A percentile compares a stretch with the other conserved stretches of the same genome.
These are phyloP conservation scores for Hirundo rustica DNA, from an alignment of 2,797 vertebrate genomes.

Conservation along the genomic window DNA sequence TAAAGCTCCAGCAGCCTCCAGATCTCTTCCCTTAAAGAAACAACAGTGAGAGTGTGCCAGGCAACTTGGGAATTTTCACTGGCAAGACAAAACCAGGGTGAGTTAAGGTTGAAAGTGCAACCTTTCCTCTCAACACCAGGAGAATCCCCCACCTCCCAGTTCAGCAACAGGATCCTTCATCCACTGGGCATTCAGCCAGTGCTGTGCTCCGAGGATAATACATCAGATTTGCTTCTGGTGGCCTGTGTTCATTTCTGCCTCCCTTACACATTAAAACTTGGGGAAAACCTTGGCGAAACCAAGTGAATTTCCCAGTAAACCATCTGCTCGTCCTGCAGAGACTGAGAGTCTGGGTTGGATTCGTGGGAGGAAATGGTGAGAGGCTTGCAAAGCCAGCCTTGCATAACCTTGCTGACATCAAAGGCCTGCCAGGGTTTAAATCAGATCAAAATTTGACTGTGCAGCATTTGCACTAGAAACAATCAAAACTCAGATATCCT, in stretches of 20 bases:
- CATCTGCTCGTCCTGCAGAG: neutral
- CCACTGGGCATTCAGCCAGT: neutral
- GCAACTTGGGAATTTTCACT: neutral
- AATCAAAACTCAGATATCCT: neutral
- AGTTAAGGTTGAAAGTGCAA: neutral
- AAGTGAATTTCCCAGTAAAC: neutral
- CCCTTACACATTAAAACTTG: neutral
- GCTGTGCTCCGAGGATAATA: fast-evolving
- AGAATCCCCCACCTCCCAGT: neutral
- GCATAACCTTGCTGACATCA: constrained; percentile 36
- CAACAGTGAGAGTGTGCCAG: neutral
- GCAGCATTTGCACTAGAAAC: constrained; percentile 4
- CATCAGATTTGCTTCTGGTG: neutral
- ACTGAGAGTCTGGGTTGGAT: constrained; percentile 35
- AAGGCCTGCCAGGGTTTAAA: constrained; percentile 24
- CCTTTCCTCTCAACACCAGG: neutral
- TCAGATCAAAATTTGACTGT: constrained; percentile 24
- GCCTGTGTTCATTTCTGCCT: neutral
- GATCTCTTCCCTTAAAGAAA: neutral
- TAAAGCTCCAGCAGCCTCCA: constrained; percentile 1
- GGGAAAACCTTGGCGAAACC: neutral
- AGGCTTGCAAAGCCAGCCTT: constrained; percentile 32
- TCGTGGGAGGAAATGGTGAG: constrained; percentile 25
- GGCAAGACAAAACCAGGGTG: neutral
- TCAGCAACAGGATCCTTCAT: neutral